A percentile compares a stretch with the other conserved stretches of the same genome.
Conservation (phyloP, 2,888 invertebrate species). For the Leucophenga montana region DNA sequence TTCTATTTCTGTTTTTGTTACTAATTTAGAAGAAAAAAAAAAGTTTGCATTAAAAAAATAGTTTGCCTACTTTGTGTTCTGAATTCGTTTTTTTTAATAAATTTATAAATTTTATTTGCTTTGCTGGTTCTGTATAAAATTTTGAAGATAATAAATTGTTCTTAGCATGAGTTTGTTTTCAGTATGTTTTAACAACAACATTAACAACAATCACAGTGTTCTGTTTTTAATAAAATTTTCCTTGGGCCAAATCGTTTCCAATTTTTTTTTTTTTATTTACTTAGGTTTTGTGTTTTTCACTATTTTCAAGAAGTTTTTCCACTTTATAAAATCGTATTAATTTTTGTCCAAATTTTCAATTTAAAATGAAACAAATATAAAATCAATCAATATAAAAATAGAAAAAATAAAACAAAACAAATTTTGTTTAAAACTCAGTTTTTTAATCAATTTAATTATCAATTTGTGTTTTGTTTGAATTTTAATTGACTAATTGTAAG, state of each 20-base stretch:
- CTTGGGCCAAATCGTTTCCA: constrained; percentile 56
- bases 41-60: constrained; percentile 33
- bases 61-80: constrained; percentile 51
- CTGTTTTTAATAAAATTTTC: background rate
- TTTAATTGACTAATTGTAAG: constrained; percentile 35
- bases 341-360: constrained; percentile 45
- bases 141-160: constrained; percentile 47
- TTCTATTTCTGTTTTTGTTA: background rate
- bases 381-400: constrained; percentile 31
- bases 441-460: constrained; percentile 13
- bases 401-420: background rate
- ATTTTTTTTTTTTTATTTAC: constrained; percentile 23
- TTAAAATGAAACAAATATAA: constrained; percentile 24
- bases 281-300: constrained; percentile 40
- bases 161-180: constrained; percentile 18
- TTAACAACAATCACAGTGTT: background rate
- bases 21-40: constrained; percentile 27
- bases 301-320: constrained; percentile 73
- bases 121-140: constrained; percentile 41
- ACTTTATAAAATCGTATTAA: constrained; percentile 46
- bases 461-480: constrained; percentile 30
- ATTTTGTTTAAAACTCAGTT: constrained; percentile 1
- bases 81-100: background rate
- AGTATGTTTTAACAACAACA: constrained; percentile 4
- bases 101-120: constrained; percentile 27